Conservation (phyloP, 35 echinoderm and acorn worm genomes). For the Diadema setosum region DNA sequence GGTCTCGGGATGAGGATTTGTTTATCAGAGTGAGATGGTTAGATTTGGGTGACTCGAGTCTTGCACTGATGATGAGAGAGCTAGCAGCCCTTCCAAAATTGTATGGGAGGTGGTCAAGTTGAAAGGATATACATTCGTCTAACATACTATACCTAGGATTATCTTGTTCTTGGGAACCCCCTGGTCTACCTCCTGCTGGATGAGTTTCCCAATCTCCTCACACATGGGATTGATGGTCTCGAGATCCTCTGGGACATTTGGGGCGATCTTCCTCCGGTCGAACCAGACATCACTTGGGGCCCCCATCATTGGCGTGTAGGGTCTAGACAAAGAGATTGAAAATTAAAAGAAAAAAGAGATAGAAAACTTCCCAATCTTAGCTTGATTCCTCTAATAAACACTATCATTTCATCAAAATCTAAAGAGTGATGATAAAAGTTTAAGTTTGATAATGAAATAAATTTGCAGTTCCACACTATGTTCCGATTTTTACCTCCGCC, state of each 20-base stretch:
- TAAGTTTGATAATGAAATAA: background rate
- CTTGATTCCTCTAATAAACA: background rate
- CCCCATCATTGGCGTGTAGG: constrained; percentile 70
- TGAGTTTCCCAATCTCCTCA: constrained; percentile 54
- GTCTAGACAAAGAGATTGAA: constrained; percentile 29
- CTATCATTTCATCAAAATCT: background rate
- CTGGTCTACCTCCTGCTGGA: constrained; percentile 36
- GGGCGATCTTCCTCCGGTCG: constrained; percentile 65
- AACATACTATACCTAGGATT: constrained; percentile 72
- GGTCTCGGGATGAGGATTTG: too few relatives aligned
- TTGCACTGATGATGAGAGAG: too few relatives aligned
- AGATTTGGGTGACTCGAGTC: too few relatives aligned
- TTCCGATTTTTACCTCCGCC: too few relatives aligned
- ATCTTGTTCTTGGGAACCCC: constrained; percentile 73
- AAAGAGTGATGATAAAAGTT: background rate
- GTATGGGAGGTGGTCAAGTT: too few relatives aligned
- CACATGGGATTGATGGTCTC: constrained; percentile 54
- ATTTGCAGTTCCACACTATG: background rate
- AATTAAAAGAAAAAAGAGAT: background rate
- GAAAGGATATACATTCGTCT: too few relatives aligned
- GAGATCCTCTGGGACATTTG: constrained; percentile 59
- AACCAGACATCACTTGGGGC: constrained; percentile 74
- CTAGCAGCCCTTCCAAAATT: too few relatives aligned
- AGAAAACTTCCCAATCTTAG: background rate
- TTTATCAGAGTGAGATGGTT: too few relatives aligned